Evolutionary conservation across 2,113 vertebrate species (phyloP).

Genomic region (Tor tambroides): DNA sequence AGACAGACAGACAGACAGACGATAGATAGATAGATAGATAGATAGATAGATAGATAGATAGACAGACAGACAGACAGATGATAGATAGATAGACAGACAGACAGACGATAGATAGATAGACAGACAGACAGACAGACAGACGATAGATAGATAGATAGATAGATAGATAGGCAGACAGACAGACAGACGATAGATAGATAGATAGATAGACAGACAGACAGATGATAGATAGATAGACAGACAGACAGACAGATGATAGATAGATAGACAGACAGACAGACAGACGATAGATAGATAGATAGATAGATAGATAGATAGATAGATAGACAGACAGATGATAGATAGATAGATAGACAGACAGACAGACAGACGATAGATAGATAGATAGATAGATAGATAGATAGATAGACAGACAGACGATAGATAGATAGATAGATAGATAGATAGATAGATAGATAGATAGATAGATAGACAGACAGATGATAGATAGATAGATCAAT

Average conservation of each 20-base stretch:
- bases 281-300: too few relatives aligned
- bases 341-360: background rate
- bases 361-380: background rate
- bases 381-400: background rate
- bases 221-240: too few relatives aligned
- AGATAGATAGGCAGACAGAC: background rate
- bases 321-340: background rate
- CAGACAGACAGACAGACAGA: too few relatives aligned
- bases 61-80: background rate
- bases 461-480: background rate
- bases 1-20: too few relatives aligned
- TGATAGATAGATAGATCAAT: too few relatives aligned
- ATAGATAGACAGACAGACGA: background rate
- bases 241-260: background rate
- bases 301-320: too few relatives aligned
- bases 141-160: too few relatives aligned
- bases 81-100: too few relatives aligned
- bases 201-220: background rate
- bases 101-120: too few relatives aligned
- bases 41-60: too few relatives aligned
- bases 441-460: background rate
- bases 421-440: background rate
- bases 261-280: background rate
- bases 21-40: too few relatives aligned
- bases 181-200: background rate